phyloP scores from a whole-genome alignment of 2,113 vertebrate species.

The Butorides virescens region DNA sequence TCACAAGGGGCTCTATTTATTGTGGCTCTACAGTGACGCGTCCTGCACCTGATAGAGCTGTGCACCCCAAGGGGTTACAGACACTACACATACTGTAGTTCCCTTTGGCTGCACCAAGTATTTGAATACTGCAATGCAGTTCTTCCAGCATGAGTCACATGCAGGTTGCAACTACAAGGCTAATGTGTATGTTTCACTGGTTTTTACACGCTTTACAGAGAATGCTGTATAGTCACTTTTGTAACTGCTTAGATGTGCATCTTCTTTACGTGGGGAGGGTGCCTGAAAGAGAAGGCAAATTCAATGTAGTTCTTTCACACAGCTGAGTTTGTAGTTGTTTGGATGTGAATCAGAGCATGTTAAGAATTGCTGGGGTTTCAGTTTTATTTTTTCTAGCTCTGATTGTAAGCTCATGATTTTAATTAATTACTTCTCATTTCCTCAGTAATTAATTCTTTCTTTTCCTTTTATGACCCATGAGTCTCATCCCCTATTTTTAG shows the following conservation, averaged over 20 bases:
- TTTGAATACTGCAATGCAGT: neutral
- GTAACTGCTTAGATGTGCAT: neutral
- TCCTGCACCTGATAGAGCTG: neutral
- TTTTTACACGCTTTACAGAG: neutral
- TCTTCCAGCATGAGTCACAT: neutral
- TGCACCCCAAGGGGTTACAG: neutral
- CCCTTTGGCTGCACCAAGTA: neutral
- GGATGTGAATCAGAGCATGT: neutral
- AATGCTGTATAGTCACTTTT: neutral
- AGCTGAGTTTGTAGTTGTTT: neutral
- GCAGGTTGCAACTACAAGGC: neutral
- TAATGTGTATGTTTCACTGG: neutral
- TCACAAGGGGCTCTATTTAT: neutral
- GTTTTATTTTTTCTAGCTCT: neutral
- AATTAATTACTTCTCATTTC: neutral
- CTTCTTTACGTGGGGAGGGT: neutral
- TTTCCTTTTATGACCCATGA: neutral
- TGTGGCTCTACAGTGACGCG: accelerated
- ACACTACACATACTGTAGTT: accelerated
- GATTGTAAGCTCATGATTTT: neutral
- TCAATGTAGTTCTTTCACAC: neutral
- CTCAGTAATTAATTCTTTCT: neutral
- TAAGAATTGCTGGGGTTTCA: neutral
- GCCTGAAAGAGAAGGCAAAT: neutral
- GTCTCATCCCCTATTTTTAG: neutral